Percentiles rank a stretch among this genome's conserved stretches.
These are phyloP conservation scores for Chrysolina haemoptera DNA, from an alignment of 2,888 invertebrate species.

Conservation along the genomic window DNA sequence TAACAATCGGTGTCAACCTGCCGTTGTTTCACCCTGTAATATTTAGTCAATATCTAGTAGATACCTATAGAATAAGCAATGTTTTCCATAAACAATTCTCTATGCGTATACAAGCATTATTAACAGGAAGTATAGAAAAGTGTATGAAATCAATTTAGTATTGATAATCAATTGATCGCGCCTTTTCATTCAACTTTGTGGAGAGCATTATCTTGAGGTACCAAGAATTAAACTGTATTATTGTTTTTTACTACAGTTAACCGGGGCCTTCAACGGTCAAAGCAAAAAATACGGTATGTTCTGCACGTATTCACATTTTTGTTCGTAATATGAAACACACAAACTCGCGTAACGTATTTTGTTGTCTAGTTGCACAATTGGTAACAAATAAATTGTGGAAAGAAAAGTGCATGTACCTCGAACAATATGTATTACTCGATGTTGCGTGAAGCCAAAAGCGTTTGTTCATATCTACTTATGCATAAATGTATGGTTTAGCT, in stretches of 20 bases:
- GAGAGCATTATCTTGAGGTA: background rate
- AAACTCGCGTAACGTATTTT: background rate
- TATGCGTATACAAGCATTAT: background rate
- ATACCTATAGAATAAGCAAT: background rate
- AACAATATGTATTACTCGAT: conserved; percentile 57
- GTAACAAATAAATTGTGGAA: background rate
- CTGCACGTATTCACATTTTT: background rate
- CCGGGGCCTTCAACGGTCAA: background rate
- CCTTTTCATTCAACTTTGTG: conserved; percentile 5
- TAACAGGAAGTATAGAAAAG: background rate
- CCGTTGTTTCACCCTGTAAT: background rate
- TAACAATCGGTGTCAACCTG: too few species aligned
- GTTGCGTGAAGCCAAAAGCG: conserved; percentile 58
- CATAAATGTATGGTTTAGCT: conserved; percentile 52
- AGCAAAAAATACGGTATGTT: background rate
- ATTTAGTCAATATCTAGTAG: background rate
- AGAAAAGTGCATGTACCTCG: conserved; percentile 38
- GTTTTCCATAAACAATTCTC: background rate
- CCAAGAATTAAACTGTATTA: background rate
- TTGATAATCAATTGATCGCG: background rate
- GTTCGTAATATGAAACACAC: background rate
- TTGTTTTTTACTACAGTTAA: background rate
- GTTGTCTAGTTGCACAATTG: background rate
- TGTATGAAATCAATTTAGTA: conserved; percentile 1
- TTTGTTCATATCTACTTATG: conserved; percentile 55